Percentiles rank a stretch among this genome's conserved stretches.
Evolutionary conservation across 2,888 invertebrate genomes (phyloP).

Genomic region (Dioctria rufipes): DNA sequence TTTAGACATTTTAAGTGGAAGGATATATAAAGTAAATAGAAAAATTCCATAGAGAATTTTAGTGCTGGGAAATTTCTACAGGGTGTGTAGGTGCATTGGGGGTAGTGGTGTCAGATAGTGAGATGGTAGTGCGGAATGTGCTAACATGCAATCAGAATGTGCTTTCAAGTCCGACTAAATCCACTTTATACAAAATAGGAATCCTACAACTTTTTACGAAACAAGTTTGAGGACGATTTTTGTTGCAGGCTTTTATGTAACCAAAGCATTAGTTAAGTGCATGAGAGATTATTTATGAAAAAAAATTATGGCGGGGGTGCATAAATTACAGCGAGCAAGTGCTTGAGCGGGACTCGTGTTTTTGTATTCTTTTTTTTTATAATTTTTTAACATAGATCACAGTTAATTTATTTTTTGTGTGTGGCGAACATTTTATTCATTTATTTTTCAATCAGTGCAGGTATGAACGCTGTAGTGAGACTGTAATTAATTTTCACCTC

Average conservation of each 20-base stretch:
- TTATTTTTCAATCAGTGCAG: constrained; percentile 20
- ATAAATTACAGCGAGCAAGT: constrained; percentile 13
- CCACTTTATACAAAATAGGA: constrained; percentile 52
- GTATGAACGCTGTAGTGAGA: constrained; percentile 46
- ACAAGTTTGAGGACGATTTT: constrained; percentile 51
- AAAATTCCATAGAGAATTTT: constrained; percentile 39
- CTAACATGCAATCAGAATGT: constrained; percentile 49
- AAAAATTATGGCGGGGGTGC: constrained; percentile 18
- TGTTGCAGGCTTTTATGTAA: constrained; percentile 55
- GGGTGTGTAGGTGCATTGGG: background rate
- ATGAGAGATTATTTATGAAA: constrained; percentile 50
- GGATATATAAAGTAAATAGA: constrained; percentile 22
- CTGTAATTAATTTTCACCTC: constrained; percentile 16
- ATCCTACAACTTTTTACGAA: constrained; percentile 43
- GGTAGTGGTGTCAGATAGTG: too few relatives aligned
- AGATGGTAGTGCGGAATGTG: constrained; percentile 7
- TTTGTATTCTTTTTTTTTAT: background rate
- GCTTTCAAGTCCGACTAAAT: constrained; percentile 50
- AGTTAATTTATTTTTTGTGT: constrained; percentile 1
- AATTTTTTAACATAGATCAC: constrained; percentile 30
- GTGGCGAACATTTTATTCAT: constrained; percentile 1
- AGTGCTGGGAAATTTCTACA: constrained; percentile 48
- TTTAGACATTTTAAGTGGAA: constrained; percentile 50
- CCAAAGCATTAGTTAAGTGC: constrained; percentile 56
- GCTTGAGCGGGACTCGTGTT: constrained; percentile 19